phyloP scores from a whole-genome alignment of 2,888 invertebrate genomes.

The Himalopsyche kuldschensis region DNA sequence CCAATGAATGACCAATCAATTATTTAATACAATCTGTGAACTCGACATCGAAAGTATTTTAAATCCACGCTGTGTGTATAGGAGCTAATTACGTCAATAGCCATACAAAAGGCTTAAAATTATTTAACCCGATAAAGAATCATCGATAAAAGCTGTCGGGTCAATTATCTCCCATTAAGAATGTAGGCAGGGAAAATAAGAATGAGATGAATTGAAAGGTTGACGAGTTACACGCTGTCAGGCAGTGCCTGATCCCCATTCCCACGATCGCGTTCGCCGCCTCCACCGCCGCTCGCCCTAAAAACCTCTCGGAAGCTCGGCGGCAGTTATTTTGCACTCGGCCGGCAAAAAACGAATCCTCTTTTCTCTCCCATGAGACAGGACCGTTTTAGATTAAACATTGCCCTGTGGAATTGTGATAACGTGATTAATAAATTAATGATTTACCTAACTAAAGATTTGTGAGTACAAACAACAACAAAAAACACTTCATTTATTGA shows the following conservation, averaged over 20 bases:
- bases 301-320: not conserved
- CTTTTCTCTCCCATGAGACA: not conserved
- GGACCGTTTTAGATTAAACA: not conserved
- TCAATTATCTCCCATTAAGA: not conserved
- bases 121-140: not conserved
- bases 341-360: not conserved
- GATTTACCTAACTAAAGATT: too few species aligned
- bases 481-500: too few species aligned
- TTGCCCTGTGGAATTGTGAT: not conserved
- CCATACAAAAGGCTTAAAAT: not conserved
- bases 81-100: not conserved
- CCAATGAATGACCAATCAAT: too few species aligned
- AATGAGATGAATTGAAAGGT: not conserved
- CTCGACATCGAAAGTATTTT: not conserved
- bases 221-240: not conserved
- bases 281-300: not conserved
- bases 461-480: too few species aligned
- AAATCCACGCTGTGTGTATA: not conserved
- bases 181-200: not conserved
- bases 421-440: too few species aligned
- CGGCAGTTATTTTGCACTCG: not conserved
- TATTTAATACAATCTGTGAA: not conserved
- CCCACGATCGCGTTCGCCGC: not conserved
- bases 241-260: not conserved
- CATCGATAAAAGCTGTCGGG: not conserved